A percentile compares a stretch with the other conserved stretches of the same genome.
These are phyloP conservation scores for Noctua janthina DNA, from an alignment of 2,888 invertebrate species.

Conservation along the genomic window DNA sequence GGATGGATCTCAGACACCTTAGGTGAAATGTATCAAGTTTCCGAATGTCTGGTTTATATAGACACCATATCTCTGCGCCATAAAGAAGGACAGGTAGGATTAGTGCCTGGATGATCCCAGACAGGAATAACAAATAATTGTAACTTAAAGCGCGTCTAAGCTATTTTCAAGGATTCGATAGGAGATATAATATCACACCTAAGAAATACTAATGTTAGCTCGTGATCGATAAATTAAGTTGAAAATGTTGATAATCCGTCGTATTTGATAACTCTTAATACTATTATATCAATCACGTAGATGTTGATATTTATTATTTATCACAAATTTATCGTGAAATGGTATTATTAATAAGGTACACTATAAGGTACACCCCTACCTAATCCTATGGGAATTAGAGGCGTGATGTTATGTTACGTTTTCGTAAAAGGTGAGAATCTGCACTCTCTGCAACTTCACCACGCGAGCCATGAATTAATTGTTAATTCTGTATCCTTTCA, in stretches of 20 bases:
- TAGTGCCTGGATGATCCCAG: no score
- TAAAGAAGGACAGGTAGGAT: no score
- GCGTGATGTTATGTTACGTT: not conserved
- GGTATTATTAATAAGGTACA: not conserved
- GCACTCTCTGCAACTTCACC: not conserved
- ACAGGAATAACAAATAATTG: no score
- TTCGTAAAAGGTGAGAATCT: not conserved
- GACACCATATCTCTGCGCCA: no score
- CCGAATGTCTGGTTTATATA: no score
- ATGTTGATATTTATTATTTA: not conserved
- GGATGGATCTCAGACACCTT: no score
- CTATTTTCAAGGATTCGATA: no score
- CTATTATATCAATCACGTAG: not conserved
- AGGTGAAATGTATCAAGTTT: no score
- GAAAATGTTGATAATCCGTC: not conserved
- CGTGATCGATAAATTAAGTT: not conserved
- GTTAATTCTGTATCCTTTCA: not conserved
- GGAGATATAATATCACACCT: not conserved
- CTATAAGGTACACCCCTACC: not conserved
- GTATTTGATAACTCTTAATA: not conserved
- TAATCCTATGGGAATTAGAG: not conserved
- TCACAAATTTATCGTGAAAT: not conserved
- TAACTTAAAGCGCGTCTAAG: no score
- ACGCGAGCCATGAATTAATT: not conserved
- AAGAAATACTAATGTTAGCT: not conserved